phyloP scores from a whole-genome alignment of 2,888 invertebrate genomes.

The Oxycera nigricornis region DNA sequence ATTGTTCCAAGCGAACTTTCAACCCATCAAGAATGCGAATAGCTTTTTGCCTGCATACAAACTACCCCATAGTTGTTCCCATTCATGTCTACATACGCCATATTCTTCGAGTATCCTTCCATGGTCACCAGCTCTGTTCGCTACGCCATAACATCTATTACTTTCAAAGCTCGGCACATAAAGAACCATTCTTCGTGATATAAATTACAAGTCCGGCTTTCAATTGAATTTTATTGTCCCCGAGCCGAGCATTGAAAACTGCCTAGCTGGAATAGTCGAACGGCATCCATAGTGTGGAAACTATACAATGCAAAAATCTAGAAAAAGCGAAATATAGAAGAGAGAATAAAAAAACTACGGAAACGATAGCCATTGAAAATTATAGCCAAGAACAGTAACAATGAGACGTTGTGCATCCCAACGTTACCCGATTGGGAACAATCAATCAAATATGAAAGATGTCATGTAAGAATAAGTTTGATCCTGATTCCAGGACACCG shows the following conservation, averaged over 20 bases:
- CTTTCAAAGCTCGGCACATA: slow-evolving; percentile 13
- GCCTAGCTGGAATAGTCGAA: not conserved
- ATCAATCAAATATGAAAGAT: not conserved
- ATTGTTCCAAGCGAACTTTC: not conserved
- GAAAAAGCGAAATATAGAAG: not conserved
- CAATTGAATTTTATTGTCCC: slow-evolving; percentile 33
- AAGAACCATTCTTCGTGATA: slow-evolving; percentile 37
- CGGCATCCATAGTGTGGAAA: not conserved
- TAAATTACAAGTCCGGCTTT: slow-evolving; percentile 36
- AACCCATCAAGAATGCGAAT: not conserved
- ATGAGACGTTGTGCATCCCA: not conserved
- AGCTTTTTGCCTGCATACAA: not conserved
- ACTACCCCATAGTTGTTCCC: not conserved
- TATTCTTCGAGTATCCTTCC: slow-evolving; percentile 13
- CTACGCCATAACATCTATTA: slow-evolving; percentile 18
- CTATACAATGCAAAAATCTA: not conserved
- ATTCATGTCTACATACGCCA: slow-evolving; percentile 22
- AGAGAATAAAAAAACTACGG: not conserved
- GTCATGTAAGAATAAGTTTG: too few species aligned
- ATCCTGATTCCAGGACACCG: not conserved
- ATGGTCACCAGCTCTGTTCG: not conserved
- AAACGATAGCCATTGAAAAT: not conserved
- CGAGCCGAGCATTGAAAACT: not conserved
- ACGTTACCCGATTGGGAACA: too few species aligned
- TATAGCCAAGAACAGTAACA: not conserved